phyloP scores from a whole-genome alignment of 2,797 vertebrate species.

The Sebastes diaconus region DNA sequence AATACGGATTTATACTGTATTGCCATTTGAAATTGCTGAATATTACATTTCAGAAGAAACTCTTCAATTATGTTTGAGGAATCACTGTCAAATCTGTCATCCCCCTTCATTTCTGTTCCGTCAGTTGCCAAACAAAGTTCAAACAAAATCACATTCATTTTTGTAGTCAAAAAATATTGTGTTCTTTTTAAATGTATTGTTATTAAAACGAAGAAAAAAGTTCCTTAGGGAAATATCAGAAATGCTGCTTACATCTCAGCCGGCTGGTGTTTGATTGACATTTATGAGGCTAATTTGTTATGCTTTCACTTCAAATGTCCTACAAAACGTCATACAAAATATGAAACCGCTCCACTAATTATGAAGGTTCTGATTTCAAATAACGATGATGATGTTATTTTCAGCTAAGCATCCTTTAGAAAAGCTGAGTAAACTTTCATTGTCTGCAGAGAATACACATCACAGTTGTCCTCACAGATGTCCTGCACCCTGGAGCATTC shows the following conservation, averaged over 20 bases:
- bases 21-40: neutral
- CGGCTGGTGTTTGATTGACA: neutral
- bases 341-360: neutral
- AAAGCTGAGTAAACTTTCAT: slow-evolving; percentile 9
- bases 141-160: neutral
- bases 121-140: neutral
- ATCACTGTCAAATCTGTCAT: neutral
- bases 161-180: neutral
- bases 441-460: slow-evolving; percentile 3
- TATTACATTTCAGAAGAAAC: neutral
- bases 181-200: neutral
- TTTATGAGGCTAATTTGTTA: neutral
- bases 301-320: neutral
- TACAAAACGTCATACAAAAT: neutral
- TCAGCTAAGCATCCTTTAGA: neutral
- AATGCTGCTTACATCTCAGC: neutral
- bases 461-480: slow-evolving; percentile 30
- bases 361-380: neutral
- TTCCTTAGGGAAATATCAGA: neutral
- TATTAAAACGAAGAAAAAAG: neutral
- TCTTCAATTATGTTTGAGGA: neutral
- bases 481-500: slow-evolving; percentile 2
- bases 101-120: neutral
- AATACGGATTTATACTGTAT: neutral
- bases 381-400: neutral